Percentiles rank a stretch among this genome's conserved stretches.
Evolutionary conservation across 2,888 invertebrate species (phyloP).

Genomic region (Tubulanus polymorphus): DNA sequence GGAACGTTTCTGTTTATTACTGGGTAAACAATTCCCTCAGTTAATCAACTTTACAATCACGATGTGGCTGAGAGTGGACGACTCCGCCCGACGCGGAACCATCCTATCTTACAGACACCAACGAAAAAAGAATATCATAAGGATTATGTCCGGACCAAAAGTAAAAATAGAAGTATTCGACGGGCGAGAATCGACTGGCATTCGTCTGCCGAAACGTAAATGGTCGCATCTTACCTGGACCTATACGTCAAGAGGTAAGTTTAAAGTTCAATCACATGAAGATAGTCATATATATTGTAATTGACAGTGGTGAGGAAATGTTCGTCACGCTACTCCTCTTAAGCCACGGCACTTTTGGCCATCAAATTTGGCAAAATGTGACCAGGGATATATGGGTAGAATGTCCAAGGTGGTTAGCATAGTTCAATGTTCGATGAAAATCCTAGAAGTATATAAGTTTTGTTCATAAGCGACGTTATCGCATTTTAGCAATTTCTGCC

Average conservation of each 20-base stretch:
- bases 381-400: too few relatives aligned
- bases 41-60: constrained; percentile 43
- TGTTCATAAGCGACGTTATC: too few relatives aligned
- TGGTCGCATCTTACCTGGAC: constrained; percentile 47
- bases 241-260: constrained; percentile 34
- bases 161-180: constrained; percentile 32
- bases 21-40: constrained; percentile 44
- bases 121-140: constrained; percentile 25
- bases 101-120: constrained; percentile 41
- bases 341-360: too few relatives aligned
- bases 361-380: too few relatives aligned
- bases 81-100: constrained; percentile 26
- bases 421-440: too few relatives aligned
- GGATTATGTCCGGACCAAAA: constrained; percentile 34
- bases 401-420: too few relatives aligned
- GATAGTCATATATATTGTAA: too few relatives aligned
- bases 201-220: constrained; percentile 25
- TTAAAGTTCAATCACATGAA: too few relatives aligned
- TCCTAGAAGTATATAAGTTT: too few relatives aligned
- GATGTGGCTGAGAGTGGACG: constrained; percentile 41
- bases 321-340: too few relatives aligned
- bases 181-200: constrained; percentile 23
- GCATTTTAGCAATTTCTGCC: too few relatives aligned
- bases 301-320: too few relatives aligned
- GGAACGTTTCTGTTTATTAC: constrained; percentile 38